phyloP scores from a whole-genome alignment of 2,113 vertebrate genomes.

The Oenanthe oenanthe region DNA sequence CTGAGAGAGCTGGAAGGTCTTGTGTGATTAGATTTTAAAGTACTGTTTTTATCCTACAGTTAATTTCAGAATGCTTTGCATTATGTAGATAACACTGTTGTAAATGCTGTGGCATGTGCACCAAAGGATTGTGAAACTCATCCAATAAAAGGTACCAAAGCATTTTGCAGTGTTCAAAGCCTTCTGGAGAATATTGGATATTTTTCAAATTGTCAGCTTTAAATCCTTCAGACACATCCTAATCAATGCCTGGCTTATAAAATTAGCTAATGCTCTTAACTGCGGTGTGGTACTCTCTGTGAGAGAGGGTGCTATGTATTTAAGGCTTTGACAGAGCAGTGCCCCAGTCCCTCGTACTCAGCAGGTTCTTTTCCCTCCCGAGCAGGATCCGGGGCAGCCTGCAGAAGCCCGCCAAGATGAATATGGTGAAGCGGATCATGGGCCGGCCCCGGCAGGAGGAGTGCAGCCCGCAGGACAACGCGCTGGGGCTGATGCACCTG shows the following conservation, averaged over 20 bases:
- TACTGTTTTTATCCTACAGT: not conserved
- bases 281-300: not conserved
- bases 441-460: conserved; percentile 97
- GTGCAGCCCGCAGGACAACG: conserved; percentile 97
- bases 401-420: conserved; percentile 91
- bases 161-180: not conserved
- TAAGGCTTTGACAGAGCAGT: not conserved
- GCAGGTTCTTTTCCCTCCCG: not conserved
- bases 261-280: not conserved
- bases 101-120: not conserved
- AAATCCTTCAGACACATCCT: not conserved
- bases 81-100: not conserved
- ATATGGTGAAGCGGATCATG: conserved; percentile 99
- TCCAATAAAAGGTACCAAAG: not conserved
- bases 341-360: not conserved
- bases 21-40: not conserved
- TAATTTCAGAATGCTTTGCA: not conserved
- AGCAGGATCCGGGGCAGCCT: conserved; percentile 80
- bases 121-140: not conserved
- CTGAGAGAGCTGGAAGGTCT: not conserved
- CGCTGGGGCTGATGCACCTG: conserved; percentile 96
- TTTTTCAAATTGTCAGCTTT: not conserved
- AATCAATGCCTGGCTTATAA: not conserved
- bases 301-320: not conserved
- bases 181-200: not conserved